Conservation (phyloP, 23 tunicate genomes). For the Corella eumyota region DNA sequence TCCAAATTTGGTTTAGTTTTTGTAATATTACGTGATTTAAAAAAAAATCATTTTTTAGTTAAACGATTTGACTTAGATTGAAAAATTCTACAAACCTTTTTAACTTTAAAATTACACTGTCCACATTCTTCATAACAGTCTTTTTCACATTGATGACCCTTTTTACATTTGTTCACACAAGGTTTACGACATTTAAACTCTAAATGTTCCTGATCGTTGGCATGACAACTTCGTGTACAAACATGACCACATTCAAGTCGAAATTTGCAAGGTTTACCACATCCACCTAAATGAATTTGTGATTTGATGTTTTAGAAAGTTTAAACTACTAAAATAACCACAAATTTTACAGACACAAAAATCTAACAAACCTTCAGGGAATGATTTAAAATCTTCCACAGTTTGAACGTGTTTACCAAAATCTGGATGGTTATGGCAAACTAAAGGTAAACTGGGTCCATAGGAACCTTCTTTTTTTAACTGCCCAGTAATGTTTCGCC, state of each 20-base stretch:
- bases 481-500: slow-evolving; percentile 44
- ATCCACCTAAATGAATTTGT: slow-evolving; percentile 50
- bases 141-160: slow-evolving; percentile 32
- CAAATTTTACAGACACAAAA: neutral
- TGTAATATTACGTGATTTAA: neutral
- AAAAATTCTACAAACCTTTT: no score
- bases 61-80: no score
- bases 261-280: slow-evolving; percentile 48
- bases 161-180: slow-evolving; percentile 19
- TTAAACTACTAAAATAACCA: neutral
- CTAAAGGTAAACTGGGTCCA: slow-evolving; percentile 38
- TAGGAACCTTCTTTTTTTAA: slow-evolving; percentile 17
- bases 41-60: neutral
- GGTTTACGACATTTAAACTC: slow-evolving; percentile 37
- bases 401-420: slow-evolving; percentile 16
- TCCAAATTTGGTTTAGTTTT: no score
- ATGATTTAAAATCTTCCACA: slow-evolving; percentile 37
- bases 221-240: slow-evolving; percentile 62
- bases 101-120: slow-evolving; percentile 15
- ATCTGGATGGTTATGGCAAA: slow-evolving; percentile 70
- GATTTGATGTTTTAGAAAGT: neutral
- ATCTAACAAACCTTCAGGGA: slow-evolving; percentile 54
- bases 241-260: slow-evolving; percentile 73
- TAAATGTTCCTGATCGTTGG: slow-evolving; percentile 56
- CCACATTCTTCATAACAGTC: slow-evolving; percentile 28